Conservation (phyloP, 2,888 invertebrate genomes). For the Gymnoscelis rufifasciata region DNA sequence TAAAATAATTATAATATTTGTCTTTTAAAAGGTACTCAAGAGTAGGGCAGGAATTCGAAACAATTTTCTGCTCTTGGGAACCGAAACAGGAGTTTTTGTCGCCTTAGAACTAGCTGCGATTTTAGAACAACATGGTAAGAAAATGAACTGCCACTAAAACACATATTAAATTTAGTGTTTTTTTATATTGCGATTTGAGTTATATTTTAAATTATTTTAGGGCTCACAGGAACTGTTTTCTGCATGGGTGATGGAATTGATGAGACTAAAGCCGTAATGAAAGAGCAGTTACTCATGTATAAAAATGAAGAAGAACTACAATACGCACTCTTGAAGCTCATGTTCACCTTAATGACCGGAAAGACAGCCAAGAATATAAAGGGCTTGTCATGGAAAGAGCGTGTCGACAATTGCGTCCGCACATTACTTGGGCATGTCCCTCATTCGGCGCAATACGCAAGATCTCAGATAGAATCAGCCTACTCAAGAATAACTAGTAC, state of each 20-base stretch:
- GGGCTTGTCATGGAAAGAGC: conserved; percentile 33
- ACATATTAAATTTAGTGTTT: too few relatives aligned
- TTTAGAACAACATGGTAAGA: conserved; percentile 49
- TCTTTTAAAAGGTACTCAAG: conserved; percentile 38
- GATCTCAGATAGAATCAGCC: conserved; percentile 39
- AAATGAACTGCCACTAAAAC: too few relatives aligned
- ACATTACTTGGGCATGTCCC: conserved; percentile 41
- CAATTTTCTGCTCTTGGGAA: conserved; percentile 48
- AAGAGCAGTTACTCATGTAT: conserved; percentile 34
- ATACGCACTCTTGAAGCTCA: conserved; percentile 43
- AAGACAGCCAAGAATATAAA: conserved; percentile 26
- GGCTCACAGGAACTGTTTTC: conserved; percentile 49
- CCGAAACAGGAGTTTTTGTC: conserved; percentile 46
- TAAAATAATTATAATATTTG: neutral
- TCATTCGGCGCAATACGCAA: conserved; percentile 50
- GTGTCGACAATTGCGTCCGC: conserved; percentile 38
- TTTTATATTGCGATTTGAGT: too few relatives aligned
- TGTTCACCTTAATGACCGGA: conserved; percentile 41
- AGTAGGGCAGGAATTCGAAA: conserved; percentile 33
- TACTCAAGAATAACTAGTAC: conserved; percentile 34
- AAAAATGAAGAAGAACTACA: conserved; percentile 41
- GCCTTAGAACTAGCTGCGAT: conserved; percentile 51
- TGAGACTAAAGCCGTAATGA: conserved; percentile 36
- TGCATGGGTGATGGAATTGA: conserved; percentile 48
- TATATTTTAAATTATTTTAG: conserved; percentile 20